Conservation (phyloP, 2,888 invertebrate genomes). For the Pilophorus perplexus region DNA sequence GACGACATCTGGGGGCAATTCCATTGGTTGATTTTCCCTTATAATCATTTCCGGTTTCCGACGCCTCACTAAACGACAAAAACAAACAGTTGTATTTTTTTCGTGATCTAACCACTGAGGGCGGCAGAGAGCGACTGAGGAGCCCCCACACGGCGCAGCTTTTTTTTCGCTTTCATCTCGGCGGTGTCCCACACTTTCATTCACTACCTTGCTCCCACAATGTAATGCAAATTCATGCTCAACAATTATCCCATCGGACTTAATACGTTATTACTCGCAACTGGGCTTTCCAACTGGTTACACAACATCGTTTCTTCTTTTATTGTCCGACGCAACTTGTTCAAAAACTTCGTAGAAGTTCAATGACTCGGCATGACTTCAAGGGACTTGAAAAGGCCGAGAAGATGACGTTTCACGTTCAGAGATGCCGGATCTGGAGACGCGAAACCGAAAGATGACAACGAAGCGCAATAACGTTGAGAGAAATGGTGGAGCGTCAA, state of each 20-base stretch:
- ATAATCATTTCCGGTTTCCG: constrained; percentile 85
- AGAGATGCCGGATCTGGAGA: too few relatives aligned
- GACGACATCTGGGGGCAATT: constrained; percentile 87
- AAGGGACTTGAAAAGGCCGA: neutral
- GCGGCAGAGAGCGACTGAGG: constrained; percentile 5
- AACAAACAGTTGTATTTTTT: neutral
- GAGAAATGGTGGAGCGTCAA: too few relatives aligned
- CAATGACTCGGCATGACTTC: neutral
- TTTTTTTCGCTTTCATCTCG: neutral
- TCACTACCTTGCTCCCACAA: neutral
- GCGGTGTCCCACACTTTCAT: neutral
- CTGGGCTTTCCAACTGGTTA: constrained; percentile 10
- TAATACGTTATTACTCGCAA: constrained; percentile 15
- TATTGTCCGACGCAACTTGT: neutral
- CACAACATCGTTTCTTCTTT: constrained; percentile 8
- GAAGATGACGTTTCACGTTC: too few relatives aligned
- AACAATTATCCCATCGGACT: constrained; percentile 22
- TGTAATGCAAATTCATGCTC: constrained; percentile 29
- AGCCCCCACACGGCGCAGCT: too few relatives aligned
- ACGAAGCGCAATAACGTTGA: too few relatives aligned
- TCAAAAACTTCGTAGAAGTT: neutral
- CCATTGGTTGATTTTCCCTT: constrained; percentile 85
- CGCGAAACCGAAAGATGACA: too few relatives aligned
- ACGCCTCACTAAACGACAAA: constrained; percentile 57
- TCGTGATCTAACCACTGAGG: neutral